Percentiles rank a stretch among this genome's conserved stretches.
Evolutionary conservation across 35 echinoderm and acorn worm genomes (phyloP).

Genomic region (Ophioderma brevispina): DNA sequence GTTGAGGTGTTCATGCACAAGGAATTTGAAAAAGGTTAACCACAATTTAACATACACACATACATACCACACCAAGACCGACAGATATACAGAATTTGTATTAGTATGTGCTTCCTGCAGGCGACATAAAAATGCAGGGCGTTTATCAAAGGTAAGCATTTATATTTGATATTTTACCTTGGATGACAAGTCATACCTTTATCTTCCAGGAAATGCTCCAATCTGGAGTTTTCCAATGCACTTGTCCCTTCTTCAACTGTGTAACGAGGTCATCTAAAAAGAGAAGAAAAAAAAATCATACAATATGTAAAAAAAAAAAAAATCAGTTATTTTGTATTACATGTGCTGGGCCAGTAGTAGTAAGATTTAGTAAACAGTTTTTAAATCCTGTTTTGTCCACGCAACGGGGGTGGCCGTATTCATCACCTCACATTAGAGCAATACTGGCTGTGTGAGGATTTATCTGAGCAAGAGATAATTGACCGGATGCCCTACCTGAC

Average conservation of each 20-base stretch:
- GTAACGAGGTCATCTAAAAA: constrained; percentile 55
- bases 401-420: neutral
- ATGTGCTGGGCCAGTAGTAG: neutral
- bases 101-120: too few species aligned
- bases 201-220: constrained; percentile 58
- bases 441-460: neutral
- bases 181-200: neutral
- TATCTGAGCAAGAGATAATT: neutral
- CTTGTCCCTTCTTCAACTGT: constrained; percentile 53
- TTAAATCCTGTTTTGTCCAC: neutral
- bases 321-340: neutral
- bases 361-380: neutral
- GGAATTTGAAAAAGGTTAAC: neutral
- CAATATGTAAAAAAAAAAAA: neutral
- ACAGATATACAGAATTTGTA: too few species aligned
- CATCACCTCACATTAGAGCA: neutral
- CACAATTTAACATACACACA: neutral
- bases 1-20: neutral
- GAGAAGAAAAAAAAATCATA: neutral
- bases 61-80: neutral
- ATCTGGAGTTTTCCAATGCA: constrained; percentile 39
- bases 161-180: neutral
- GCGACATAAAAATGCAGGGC: neutral
- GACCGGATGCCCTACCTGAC: too few species aligned
- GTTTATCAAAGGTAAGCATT: neutral